These are phyloP conservation scores for Forficula auricularia DNA, from an alignment of 1,140 invertebrate species.

Conservation along the genomic window DNA sequence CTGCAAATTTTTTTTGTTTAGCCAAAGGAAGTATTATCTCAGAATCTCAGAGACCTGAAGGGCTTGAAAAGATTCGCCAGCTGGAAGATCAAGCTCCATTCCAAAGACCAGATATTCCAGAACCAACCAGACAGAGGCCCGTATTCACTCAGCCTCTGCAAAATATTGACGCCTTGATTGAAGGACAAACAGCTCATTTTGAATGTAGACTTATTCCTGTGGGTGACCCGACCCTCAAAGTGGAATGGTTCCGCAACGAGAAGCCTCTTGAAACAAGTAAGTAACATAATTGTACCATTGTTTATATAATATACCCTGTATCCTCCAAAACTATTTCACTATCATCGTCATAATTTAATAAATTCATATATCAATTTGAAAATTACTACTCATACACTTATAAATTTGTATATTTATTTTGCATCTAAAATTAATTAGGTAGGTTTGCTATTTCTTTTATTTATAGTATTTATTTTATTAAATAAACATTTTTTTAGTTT, in stretches of 20 bases:
- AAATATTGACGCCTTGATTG: slow-evolving; percentile 74
- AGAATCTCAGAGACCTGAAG: slow-evolving; percentile 89
- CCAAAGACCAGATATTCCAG: slow-evolving; percentile 58
- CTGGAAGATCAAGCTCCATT: slow-evolving; percentile 68
- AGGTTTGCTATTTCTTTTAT: too few species aligned
- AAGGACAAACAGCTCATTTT: slow-evolving; percentile 87
- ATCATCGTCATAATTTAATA: too few species aligned
- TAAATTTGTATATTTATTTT: too few species aligned
- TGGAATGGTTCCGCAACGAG: slow-evolving; percentile 97
- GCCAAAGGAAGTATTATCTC: slow-evolving; percentile 75
- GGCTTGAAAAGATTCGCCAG: slow-evolving; percentile 81
- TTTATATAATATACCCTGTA: too few species aligned
- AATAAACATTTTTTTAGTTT: too few species aligned
- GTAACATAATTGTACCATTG: too few species aligned
- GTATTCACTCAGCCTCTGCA: slow-evolving; percentile 89
- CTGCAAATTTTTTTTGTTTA: slow-evolving; percentile 26
- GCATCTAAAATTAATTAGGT: too few species aligned
- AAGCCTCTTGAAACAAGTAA: slow-evolving; percentile 76
- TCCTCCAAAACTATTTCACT: too few species aligned
- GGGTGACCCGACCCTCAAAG: slow-evolving; percentile 88
- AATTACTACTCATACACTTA: too few species aligned
- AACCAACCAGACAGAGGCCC: slow-evolving; percentile 75
- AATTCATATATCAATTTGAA: too few species aligned
- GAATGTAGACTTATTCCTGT: slow-evolving; percentile 95
- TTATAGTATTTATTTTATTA: too few species aligned